Conservation (phyloP, 2,113 vertebrate genomes). For the Myocastor coypus region DNA sequence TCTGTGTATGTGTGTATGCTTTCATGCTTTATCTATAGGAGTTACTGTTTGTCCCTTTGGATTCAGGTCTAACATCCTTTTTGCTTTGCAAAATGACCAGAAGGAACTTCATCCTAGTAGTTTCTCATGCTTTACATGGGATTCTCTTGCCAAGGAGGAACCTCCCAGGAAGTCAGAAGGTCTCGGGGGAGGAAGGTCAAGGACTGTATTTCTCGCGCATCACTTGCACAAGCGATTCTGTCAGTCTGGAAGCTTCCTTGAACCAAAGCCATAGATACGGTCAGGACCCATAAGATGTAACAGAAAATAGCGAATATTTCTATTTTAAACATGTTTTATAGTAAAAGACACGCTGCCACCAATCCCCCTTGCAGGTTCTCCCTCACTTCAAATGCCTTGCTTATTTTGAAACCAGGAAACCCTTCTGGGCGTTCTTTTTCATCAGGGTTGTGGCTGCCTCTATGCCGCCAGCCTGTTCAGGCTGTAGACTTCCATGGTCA, state of each 20-base stretch:
- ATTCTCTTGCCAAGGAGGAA: not conserved
- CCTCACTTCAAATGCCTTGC: not conserved
- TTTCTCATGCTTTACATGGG: not conserved
- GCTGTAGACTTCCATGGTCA: not conserved
- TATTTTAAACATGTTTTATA: not conserved
- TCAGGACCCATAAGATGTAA: not conserved
- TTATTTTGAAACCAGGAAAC: not conserved
- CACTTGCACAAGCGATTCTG: not conserved
- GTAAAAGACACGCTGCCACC: not conserved
- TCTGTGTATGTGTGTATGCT: not conserved
- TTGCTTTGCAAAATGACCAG: not conserved
- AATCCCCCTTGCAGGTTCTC: not conserved
- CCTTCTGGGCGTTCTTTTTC: not conserved
- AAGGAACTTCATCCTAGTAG: not conserved
- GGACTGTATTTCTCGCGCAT: not conserved
- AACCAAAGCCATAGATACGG: not conserved
- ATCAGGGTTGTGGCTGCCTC: not conserved
- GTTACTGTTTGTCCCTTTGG: not conserved
- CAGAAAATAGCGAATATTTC: not conserved
- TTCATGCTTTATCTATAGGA: not conserved
- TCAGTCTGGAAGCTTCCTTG: not conserved
- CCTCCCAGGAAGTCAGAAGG: not conserved
- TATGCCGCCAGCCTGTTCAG: not conserved
- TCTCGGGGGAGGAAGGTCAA: not conserved
- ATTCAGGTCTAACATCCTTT: not conserved